Percentiles rank a stretch among this genome's conserved stretches.
These are phyloP conservation scores for Pogonomyrmex californicus DNA, from an alignment of 1,140 invertebrate genomes.

Conservation along the genomic window DNA sequence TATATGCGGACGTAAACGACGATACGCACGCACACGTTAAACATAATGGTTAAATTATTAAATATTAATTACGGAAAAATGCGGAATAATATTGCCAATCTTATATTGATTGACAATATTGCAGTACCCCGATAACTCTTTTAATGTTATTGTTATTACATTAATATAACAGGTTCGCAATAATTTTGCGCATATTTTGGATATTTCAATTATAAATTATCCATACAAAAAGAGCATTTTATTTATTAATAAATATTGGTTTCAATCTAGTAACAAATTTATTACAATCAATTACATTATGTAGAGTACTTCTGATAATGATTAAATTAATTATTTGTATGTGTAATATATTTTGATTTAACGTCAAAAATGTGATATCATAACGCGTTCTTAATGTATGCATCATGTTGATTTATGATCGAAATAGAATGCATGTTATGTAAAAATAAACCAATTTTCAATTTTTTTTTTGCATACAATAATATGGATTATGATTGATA, in stretches of 20 bases:
- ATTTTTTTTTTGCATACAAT: neutral
- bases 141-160: neutral
- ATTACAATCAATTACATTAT: conserved; percentile 13
- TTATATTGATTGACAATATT: conserved; percentile 30
- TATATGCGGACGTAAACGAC: conserved; percentile 9
- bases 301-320: neutral
- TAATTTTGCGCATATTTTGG: neutral
- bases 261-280: conserved; percentile 33
- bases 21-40: conserved; percentile 18
- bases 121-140: neutral
- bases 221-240: neutral
- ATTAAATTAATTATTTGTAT: conserved; percentile 27
- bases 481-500: neutral
- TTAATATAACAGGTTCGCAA: neutral
- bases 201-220: conserved; percentile 24
- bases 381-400: neutral
- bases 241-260: conserved; percentile 13
- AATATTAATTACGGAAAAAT: conserved; percentile 32
- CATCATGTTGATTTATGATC: conserved; percentile 11
- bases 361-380: conserved; percentile 1
- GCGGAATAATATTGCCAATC: too few species aligned
- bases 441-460: neutral
- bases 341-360: conserved; percentile 30
- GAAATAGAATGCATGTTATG: neutral
- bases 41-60: conserved; percentile 20